Percentiles rank a stretch among this genome's conserved stretches.
These are phyloP conservation scores for Trematomus loennbergii DNA, from an alignment of 2,113 vertebrate species.

Conservation along the genomic window DNA sequence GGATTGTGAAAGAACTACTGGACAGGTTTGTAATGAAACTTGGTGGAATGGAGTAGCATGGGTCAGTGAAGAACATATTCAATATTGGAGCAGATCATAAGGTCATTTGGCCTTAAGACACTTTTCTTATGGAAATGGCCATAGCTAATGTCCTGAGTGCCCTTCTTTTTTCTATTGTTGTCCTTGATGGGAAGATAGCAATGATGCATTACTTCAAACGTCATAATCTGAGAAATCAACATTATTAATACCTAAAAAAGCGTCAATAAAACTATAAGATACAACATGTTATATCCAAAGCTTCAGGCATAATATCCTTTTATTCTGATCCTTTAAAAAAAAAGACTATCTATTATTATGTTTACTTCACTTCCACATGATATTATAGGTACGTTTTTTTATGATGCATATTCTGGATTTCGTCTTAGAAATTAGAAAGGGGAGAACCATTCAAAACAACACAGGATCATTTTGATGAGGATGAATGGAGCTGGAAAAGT, in stretches of 20 bases:
- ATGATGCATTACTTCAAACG: not conserved
- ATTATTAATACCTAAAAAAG: not conserved
- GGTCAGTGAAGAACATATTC: too few species aligned
- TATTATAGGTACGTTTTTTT: not conserved
- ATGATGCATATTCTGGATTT: not conserved
- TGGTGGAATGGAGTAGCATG: too few species aligned
- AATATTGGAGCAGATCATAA: too few species aligned
- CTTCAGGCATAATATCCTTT: not conserved
- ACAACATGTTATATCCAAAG: not conserved
- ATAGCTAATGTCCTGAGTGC: too few species aligned
- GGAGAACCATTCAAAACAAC: constrained; percentile 29
- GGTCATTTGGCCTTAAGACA: too few species aligned
- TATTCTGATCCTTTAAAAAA: not conserved
- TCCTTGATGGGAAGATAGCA: not conserved
- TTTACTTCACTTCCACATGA: not conserved
- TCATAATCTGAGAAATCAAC: not conserved
- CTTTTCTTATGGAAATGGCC: too few species aligned
- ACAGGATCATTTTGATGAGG: constrained; percentile 62
- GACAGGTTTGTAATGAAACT: too few species aligned
- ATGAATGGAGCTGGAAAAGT: constrained; percentile 66
- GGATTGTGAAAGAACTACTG: not conserved
- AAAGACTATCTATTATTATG: not conserved
- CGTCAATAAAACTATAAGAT: not conserved
- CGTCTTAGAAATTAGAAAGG: constrained; percentile 31
- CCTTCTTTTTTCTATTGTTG: not conserved